A percentile compares a stretch with the other conserved stretches of the same genome.
Conservation (phyloP, 2,888 invertebrate genomes). For the Dioctria rufipes region DNA sequence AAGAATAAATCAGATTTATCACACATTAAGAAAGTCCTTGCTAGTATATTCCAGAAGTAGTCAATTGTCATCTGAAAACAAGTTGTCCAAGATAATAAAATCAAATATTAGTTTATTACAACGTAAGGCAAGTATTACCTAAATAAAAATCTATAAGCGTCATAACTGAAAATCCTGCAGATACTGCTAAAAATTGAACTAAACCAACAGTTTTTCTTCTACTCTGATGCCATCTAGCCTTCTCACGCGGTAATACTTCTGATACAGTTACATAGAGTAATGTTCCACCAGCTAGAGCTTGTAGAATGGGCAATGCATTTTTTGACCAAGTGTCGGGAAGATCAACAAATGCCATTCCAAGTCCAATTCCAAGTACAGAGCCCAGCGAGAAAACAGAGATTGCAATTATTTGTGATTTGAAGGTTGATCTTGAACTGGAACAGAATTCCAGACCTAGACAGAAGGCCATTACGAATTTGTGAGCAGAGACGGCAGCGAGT, state of each 20-base stretch:
- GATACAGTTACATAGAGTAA: constrained; percentile 84
- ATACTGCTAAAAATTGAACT: constrained; percentile 76
- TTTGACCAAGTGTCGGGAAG: constrained; percentile 72
- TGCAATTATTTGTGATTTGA: constrained; percentile 73
- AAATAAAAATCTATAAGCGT: constrained; percentile 77
- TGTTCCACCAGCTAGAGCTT: constrained; percentile 84
- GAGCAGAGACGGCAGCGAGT: constrained; percentile 81
- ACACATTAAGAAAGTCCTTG: too few species aligned
- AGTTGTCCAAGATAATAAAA: not conserved
- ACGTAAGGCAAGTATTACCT: constrained; percentile 62
- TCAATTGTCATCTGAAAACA: constrained; percentile 18
- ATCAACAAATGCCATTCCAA: constrained; percentile 77
- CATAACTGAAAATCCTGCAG: constrained; percentile 77
- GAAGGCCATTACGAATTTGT: constrained; percentile 87
- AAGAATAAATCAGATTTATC: too few species aligned
- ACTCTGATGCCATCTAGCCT: constrained; percentile 80
- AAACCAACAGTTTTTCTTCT: constrained; percentile 75
- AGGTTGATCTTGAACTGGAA: constrained; percentile 70
- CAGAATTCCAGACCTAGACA: constrained; percentile 84
- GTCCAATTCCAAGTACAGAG: constrained; percentile 78
- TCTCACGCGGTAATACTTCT: constrained; percentile 83
- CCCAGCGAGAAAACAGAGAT: constrained; percentile 79
- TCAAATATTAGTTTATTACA: not conserved
- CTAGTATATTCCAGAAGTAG: not conserved
- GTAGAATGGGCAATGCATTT: constrained; percentile 74